These are phyloP conservation scores for Mylabris phalerata DNA, from an alignment of 1,140 invertebrate genomes.

Conservation along the genomic window DNA sequence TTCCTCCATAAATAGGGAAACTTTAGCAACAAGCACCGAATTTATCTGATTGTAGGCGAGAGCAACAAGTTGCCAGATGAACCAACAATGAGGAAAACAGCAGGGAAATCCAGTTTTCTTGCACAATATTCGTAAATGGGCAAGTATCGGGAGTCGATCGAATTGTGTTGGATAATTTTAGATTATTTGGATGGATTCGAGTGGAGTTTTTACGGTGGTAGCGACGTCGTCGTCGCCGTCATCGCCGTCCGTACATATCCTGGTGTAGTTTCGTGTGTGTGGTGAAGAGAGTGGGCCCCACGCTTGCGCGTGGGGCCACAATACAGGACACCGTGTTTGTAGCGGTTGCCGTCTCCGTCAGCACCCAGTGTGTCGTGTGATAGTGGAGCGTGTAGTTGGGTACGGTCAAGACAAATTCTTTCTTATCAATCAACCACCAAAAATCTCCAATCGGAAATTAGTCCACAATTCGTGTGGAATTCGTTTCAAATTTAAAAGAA, in stretches of 20 bases:
- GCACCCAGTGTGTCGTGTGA: conserved; percentile 29
- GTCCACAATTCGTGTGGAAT: conserved; percentile 1
- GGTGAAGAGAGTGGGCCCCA: background rate
- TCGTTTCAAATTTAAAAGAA: background rate
- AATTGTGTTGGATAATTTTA: too few species aligned
- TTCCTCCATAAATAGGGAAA: too few species aligned
- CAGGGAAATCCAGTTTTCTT: too few species aligned
- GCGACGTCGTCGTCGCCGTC: background rate
- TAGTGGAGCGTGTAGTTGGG: conserved; percentile 28
- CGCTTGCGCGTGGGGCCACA: background rate
- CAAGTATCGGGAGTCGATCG: too few species aligned
- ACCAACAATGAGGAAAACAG: background rate
- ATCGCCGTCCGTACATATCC: background rate
- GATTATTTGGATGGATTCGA: too few species aligned
- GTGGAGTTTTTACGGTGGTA: too few species aligned
- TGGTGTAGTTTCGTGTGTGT: background rate
- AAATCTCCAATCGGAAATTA: conserved; percentile 2
- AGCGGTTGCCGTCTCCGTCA: conserved; percentile 15
- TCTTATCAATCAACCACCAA: conserved; percentile 8
- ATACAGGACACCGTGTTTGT: background rate
- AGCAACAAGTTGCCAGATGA: conserved; percentile 4
- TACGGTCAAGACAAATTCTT: conserved; percentile 1
- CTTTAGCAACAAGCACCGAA: too few species aligned
- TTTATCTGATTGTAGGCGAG: background rate
- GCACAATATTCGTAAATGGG: too few species aligned